Evolutionary conservation across 64 coral and sea anemone species (phyloP).

Genomic region (Montipora efflorescens): DNA sequence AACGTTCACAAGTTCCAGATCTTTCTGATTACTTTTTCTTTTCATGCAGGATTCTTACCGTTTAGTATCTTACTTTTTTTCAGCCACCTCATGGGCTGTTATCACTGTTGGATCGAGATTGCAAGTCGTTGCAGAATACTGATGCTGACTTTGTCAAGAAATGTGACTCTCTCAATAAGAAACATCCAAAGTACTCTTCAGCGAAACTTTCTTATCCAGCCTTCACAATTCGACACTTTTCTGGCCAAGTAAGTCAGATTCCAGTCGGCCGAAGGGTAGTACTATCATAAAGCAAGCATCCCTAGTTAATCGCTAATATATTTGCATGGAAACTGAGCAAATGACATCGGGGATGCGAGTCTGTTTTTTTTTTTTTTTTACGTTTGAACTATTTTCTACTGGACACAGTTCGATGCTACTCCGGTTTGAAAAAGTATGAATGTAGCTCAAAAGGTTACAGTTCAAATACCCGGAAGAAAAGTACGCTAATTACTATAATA

Average conservation of each 20-base stretch:
- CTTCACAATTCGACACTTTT: conserved; percentile 75
- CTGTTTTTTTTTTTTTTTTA: too few species aligned
- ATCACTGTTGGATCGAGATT: conserved; percentile 55
- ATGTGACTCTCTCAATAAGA: conserved; percentile 42
- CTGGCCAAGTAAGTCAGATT: conserved; percentile 37
- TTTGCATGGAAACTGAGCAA: too few species aligned
- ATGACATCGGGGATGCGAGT: too few species aligned
- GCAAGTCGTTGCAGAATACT: conserved; percentile 4
- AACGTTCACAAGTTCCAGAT: too few species aligned
- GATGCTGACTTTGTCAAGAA: conserved; percentile 72
- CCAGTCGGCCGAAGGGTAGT: background rate
- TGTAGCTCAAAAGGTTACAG: too few species aligned
- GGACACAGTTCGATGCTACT: too few species aligned
- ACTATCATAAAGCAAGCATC: too few species aligned
- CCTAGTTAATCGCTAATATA: too few species aligned
- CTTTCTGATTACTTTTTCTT: background rate
- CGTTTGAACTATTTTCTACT: too few species aligned
- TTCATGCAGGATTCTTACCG: background rate
- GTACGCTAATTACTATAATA: too few species aligned
- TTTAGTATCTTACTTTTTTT: background rate
- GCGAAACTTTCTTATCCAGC: conserved; percentile 21
- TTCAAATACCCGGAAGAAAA: too few species aligned
- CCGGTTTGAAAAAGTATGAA: too few species aligned
- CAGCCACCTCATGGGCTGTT: conserved; percentile 70
- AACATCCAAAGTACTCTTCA: conserved; percentile 41